Evolutionary conservation across 2,113 vertebrate species (phyloP).

Genomic region (Uropsilus gracilis): DNA sequence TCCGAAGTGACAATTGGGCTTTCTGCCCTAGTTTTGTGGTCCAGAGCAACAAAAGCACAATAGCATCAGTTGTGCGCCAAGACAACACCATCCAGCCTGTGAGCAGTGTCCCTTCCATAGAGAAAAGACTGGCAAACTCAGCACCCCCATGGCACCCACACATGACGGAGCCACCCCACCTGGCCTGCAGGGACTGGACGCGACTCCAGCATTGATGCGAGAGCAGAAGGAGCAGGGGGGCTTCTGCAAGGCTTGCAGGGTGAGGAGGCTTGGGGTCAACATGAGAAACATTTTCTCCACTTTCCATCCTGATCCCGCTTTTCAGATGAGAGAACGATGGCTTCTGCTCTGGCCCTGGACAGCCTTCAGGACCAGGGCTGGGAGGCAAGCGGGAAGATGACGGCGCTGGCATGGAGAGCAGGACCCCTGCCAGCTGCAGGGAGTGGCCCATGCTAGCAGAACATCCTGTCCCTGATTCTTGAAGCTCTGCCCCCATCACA

Average conservation of each 20-base stretch:
- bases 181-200: not conserved
- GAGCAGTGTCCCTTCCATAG: accelerated
- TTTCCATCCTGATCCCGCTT: no score
- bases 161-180: no score
- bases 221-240: not conserved
- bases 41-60: not conserved
- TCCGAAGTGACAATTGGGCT: not conserved
- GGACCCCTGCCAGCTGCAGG: not conserved
- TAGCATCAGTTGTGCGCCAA: not conserved
- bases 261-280: accelerated
- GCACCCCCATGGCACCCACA: accelerated
- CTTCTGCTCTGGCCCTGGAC: not conserved
- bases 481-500: not conserved
- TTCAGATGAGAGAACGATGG: no score
- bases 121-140: not conserved
- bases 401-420: not conserved
- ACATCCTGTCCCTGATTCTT: not conserved
- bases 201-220: not conserved
- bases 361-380: not conserved
- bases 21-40: not conserved
- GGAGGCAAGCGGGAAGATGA: not conserved
- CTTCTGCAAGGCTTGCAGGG: not conserved
- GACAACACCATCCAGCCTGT: not conserved
- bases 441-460: not conserved
- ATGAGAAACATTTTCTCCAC: no score